phyloP scores from a whole-genome alignment of 2,113 vertebrate genomes.

The Varanus komodoensis region DNA sequence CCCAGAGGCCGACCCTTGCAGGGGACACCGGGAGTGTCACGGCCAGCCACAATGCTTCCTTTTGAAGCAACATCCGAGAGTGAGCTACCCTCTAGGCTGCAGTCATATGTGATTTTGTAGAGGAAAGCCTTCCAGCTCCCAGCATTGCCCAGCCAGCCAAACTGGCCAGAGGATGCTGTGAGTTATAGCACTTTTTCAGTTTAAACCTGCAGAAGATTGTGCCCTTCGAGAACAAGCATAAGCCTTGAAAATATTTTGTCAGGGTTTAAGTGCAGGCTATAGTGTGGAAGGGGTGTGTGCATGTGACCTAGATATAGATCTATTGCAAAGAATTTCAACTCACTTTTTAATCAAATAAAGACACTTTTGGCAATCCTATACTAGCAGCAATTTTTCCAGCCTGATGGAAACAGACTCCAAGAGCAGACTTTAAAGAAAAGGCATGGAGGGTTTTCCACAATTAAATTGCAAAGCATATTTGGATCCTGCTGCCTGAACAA shows the following conservation, averaged over 20 bases:
- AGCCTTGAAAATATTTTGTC: neutral
- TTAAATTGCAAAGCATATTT: constrained; percentile 49
- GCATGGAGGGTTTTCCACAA: constrained; percentile 30
- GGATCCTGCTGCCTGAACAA: neutral
- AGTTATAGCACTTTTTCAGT: too few relatives aligned
- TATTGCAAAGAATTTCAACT: constrained; percentile 60
- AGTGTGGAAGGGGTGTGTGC: too few relatives aligned
- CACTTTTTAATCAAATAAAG: constrained; percentile 61
- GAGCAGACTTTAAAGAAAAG: neutral
- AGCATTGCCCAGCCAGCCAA: too few relatives aligned
- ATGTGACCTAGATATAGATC: constrained; percentile 39
- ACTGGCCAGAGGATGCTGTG: too few relatives aligned
- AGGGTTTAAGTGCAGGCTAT: neutral
- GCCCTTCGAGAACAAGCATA: neutral
- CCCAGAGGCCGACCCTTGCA: neutral
- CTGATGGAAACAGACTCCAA: constrained; percentile 44
- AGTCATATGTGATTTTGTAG: too few relatives aligned
- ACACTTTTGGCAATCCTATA: constrained; percentile 54
- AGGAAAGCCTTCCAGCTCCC: too few relatives aligned
- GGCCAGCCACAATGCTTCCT: neutral
- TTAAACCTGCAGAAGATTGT: too few relatives aligned
- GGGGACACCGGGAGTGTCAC: neutral
- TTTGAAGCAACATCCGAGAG: neutral
- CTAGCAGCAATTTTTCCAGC: constrained; percentile 49
- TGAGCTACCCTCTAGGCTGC: neutral